A percentile compares a stretch with the other conserved stretches of the same genome.
Conservation (phyloP, 1,140 invertebrate species). For the Solenopsis invicta region DNA sequence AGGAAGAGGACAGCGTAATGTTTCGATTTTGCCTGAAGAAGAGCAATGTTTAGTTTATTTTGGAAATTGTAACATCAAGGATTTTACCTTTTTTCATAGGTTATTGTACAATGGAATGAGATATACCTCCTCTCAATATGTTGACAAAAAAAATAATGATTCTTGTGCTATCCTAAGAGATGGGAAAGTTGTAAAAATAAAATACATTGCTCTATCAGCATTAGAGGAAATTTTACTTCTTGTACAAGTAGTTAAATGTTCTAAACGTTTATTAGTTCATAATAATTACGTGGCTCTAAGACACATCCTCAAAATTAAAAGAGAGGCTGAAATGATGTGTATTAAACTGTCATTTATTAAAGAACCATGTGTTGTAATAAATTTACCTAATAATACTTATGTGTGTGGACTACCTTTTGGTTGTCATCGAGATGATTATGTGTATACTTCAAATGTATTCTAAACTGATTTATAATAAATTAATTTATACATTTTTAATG, state of each 20-base stretch:
- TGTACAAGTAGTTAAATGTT: conserved; percentile 22
- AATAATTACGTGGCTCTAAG: conserved; percentile 11
- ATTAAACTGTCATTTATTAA: conserved; percentile 23
- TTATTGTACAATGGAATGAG: conserved; percentile 15
- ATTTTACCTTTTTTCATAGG: conserved; percentile 10
- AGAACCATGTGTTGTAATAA: conserved; percentile 16
- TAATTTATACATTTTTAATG: no score
- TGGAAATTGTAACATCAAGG: background rate
- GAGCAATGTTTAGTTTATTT: background rate
- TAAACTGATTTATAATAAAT: no score
- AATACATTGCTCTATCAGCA: conserved; percentile 18
- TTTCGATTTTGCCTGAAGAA: conserved; percentile 29
- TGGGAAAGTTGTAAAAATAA: conserved; percentile 21
- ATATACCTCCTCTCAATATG: conserved; percentile 16
- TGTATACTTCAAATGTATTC: no score
- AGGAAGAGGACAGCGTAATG: background rate
- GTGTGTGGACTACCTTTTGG: background rate
- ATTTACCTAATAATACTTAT: conserved; percentile 20
- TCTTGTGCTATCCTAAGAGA: conserved; percentile 37
- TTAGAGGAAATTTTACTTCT: conserved; percentile 15
- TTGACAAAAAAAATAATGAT: background rate
- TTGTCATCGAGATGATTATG: background rate
- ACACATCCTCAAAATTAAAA: conserved; percentile 18
- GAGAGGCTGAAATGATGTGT: background rate
- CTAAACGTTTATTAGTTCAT: background rate